A percentile compares a stretch with the other conserved stretches of the same genome.
Conservation (phyloP, 2,113 vertebrate genomes). For the Lasiurus cinereus region DNA sequence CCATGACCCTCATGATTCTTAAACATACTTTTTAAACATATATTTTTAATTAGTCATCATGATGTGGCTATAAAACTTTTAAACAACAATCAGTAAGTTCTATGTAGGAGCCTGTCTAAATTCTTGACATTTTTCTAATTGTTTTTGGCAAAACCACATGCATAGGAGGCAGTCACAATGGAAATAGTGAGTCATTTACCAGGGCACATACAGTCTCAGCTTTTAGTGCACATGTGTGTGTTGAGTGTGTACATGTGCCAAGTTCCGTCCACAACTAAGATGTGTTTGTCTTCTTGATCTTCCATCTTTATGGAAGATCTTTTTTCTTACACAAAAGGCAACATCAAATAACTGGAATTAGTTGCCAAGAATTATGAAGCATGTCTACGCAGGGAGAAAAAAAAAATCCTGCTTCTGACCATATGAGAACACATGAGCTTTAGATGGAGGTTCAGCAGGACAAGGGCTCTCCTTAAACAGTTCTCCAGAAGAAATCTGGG, state of each 20-base stretch:
- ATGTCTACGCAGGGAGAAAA: not conserved
- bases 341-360: constrained; percentile 8
- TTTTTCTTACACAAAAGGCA: not conserved
- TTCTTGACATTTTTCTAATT: constrained; percentile 78
- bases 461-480: not conserved
- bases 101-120: constrained; percentile 57
- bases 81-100: constrained; percentile 61
- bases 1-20: not conserved
- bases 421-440: not conserved
- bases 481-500: not conserved
- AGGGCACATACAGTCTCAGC: not conserved
- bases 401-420: not conserved
- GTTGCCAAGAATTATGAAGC: constrained; percentile 28
- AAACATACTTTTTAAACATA: constrained; percentile 20
- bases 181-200: not conserved
- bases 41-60: constrained; percentile 59
- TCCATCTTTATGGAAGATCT: not conserved
- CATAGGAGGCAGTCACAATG: not conserved
- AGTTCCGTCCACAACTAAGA: not conserved
- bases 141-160: constrained; percentile 47
- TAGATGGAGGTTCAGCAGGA: not conserved
- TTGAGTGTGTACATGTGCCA: no score
- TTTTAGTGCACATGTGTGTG: not conserved
- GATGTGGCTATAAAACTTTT: constrained; percentile 22
- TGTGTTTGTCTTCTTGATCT: not conserved